Evolutionary conservation across 2,113 vertebrate genomes (phyloP).

Genomic region (Passer domesticus): DNA sequence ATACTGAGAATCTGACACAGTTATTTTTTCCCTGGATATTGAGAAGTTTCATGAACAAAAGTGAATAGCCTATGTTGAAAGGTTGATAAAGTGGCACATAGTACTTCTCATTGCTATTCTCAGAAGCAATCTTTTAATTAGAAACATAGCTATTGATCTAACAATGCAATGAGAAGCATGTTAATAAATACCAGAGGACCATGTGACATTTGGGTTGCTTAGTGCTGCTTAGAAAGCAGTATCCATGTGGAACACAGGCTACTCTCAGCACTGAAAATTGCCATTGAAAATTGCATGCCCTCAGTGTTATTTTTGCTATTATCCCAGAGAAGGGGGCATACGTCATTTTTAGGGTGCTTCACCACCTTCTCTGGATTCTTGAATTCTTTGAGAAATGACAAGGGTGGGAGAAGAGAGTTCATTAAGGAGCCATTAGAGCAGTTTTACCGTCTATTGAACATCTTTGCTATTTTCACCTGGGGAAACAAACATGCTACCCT

Average conservation of each 20-base stretch:
- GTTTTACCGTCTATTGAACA: neutral
- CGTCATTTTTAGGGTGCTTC: neutral
- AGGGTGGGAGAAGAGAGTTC: neutral
- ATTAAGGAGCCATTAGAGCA: neutral
- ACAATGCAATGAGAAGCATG: conserved; percentile 23
- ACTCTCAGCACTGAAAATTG: neutral
- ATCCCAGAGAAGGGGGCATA: neutral
- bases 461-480: neutral
- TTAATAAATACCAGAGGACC: conserved; percentile 55
- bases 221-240: conserved; percentile 21
- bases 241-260: conserved; percentile 6
- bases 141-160: conserved; percentile 35
- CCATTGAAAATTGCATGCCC: neutral
- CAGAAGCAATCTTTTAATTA: conserved; percentile 41
- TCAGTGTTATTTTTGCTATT: conserved; percentile 20
- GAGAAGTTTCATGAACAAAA: neutral
- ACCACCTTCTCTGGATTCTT: neutral
- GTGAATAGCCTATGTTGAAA: neutral
- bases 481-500: neutral
- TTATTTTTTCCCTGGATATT: neutral
- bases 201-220: conserved; percentile 11
- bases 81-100: neutral
- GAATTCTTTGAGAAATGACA: neutral
- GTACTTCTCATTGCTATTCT: neutral
- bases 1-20: neutral